phyloP scores from a whole-genome alignment of 2,797 vertebrate species.

The Sebastes vulpes region DNA sequence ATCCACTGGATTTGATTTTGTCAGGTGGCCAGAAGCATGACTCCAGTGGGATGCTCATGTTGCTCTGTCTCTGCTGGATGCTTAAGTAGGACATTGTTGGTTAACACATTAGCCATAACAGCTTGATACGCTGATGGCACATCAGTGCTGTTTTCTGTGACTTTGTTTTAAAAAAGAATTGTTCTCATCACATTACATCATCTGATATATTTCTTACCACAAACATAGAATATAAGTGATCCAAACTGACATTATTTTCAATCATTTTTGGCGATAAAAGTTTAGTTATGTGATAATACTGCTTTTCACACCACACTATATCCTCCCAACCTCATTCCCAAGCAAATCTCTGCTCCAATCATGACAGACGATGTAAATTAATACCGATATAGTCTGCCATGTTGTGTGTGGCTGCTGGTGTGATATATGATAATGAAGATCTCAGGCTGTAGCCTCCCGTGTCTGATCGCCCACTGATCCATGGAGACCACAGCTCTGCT shows the following conservation, averaged over 20 bases:
- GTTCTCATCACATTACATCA: background rate
- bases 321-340: background rate
- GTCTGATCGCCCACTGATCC: constrained; percentile 28
- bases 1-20: background rate
- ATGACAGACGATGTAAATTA: no score
- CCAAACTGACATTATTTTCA: background rate
- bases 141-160: background rate
- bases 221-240: background rate
- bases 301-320: background rate
- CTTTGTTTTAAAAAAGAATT: background rate
- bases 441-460: constrained; percentile 32
- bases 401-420: constrained; percentile 34
- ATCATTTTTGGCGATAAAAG: background rate
- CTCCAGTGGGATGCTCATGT: background rate
- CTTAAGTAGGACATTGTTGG: background rate
- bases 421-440: constrained; percentile 65
- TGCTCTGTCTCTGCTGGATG: background rate
- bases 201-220: background rate
- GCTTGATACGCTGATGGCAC: background rate
- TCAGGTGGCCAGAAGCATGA: background rate
- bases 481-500: constrained; percentile 31
- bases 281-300: background rate
- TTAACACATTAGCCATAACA: background rate
- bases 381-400: no score
- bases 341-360: no score